phyloP scores from a whole-genome alignment of 2,888 invertebrate genomes.

The Achlya flavicornis region DNA sequence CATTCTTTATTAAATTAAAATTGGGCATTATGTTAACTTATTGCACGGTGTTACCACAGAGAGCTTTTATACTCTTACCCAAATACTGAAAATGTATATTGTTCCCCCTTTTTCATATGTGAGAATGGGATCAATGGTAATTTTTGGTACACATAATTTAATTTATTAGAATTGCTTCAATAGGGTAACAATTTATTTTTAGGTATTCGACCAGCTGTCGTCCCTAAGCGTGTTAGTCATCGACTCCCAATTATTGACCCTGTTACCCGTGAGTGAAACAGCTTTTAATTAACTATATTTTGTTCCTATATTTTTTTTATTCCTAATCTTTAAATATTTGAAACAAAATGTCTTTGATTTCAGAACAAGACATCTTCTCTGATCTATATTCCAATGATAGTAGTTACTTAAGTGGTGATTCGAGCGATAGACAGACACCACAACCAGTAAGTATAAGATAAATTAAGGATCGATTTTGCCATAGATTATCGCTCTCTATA shows the following conservation, averaged over 20 bases:
- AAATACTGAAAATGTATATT: too few relatives aligned
- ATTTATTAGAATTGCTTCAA: conserved; percentile 10
- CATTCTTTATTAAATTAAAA: too few relatives aligned
- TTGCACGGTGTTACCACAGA: too few relatives aligned
- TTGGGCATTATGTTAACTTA: too few relatives aligned
- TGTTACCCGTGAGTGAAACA: conserved; percentile 63
- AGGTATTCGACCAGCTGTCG: conserved; percentile 64
- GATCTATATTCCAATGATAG: conserved; percentile 73
- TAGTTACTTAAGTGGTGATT: conserved; percentile 71
- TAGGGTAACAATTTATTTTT: conserved; percentile 25
- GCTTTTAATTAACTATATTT: not conserved
- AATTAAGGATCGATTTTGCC: conserved; percentile 12
- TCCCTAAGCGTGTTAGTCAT: conserved; percentile 59
- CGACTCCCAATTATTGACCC: conserved; percentile 73
- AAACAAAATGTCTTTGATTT: conserved; percentile 37
- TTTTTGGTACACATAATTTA: not conserved
- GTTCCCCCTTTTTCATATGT: too few relatives aligned
- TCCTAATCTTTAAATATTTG: conserved; percentile 8
- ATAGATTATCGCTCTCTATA: not conserved
- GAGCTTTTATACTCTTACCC: too few relatives aligned
- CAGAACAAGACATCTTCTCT: conserved; percentile 80
- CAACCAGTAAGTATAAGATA: conserved; percentile 68
- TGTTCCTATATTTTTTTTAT: not conserved
- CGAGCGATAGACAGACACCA: conserved; percentile 80
- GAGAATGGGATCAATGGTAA: too few relatives aligned